Percentiles rank a stretch among this genome's conserved stretches.
These are phyloP conservation scores for Ferdinandea cuprea DNA, from an alignment of 2,888 invertebrate species.

Conservation along the genomic window DNA sequence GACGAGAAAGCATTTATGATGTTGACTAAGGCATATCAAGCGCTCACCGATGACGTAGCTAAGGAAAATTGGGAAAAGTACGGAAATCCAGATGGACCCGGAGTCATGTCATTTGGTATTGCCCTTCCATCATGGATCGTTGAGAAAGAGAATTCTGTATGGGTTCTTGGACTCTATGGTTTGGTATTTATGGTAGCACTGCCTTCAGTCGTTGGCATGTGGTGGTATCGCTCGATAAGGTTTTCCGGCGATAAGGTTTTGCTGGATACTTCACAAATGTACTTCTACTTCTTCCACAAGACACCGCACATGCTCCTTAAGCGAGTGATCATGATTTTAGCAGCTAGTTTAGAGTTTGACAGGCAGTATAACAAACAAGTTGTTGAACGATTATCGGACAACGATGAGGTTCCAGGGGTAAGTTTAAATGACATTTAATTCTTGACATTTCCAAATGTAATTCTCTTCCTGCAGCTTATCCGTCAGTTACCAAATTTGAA, in stretches of 20 bases:
- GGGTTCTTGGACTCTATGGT: conserved; percentile 97
- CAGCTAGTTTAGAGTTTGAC: conserved; percentile 98
- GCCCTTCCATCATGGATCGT: conserved; percentile 99
- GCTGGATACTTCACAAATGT: conserved; percentile 97
- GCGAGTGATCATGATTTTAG: conserved; percentile 97
- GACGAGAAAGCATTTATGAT: conserved; percentile 99
- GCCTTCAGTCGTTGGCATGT: conserved; percentile 94
- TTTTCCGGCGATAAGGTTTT: conserved; percentile 98
- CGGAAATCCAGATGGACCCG: conserved; percentile 99
- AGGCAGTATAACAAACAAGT: conserved; percentile 97
- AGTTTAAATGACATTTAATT: conserved; percentile 78
- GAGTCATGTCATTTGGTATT: conserved; percentile 99
- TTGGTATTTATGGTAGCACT: conserved; percentile 99
- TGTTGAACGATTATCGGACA: conserved; percentile 95
- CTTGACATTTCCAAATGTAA: neutral
- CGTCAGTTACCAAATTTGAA: conserved; percentile 95
- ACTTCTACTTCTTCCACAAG: conserved; percentile 97
- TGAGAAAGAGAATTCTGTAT: conserved; percentile 99
- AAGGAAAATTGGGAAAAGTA: conserved; percentile 99
- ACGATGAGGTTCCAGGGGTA: conserved; percentile 96
- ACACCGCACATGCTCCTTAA: conserved; percentile 97
- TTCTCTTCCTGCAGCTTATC: conserved; percentile 87
- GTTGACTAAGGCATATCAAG: conserved; percentile 95
- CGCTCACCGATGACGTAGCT: conserved; percentile 98
- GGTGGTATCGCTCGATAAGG: conserved; percentile 99